Percentiles rank a stretch among this genome's conserved stretches.
phyloP scores from a whole-genome alignment of 2,888 invertebrate species.

The Bellardia pandia region DNA sequence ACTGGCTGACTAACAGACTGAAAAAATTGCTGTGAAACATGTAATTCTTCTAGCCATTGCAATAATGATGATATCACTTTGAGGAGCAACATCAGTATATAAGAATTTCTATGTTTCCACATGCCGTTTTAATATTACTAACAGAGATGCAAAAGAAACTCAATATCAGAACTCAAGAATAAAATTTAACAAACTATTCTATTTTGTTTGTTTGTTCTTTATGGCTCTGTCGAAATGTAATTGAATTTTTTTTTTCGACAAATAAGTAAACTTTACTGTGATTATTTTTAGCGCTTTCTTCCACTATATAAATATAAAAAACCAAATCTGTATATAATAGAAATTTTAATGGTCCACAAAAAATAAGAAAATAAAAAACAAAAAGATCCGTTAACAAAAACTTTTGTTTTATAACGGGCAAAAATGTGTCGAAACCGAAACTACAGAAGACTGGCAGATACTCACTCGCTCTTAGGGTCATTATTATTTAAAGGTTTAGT shows the following conservation, averaged over 20 bases:
- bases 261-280: background rate
- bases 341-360: slow-evolving; percentile 18
- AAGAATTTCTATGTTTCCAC: slow-evolving; percentile 20
- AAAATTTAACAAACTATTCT: background rate
- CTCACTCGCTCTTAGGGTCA: background rate
- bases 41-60: background rate
- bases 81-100: background rate
- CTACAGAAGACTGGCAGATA: background rate
- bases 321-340: slow-evolving; percentile 1
- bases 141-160: background rate
- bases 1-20: background rate
- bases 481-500: slow-evolving; percentile 14
- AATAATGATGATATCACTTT: slow-evolving; percentile 3
- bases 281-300: slow-evolving; percentile 32
- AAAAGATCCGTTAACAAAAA: slow-evolving; percentile 12
- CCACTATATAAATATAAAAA: slow-evolving; percentile 4
- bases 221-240: slow-evolving; percentile 8
- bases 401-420: slow-evolving; percentile 29
- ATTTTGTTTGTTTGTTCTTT: background rate
- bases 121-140: slow-evolving; percentile 25
- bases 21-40: slow-evolving; percentile 11
- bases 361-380: background rate
- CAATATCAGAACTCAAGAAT: background rate
- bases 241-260: slow-evolving; percentile 15
- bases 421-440: background rate